Evolutionary conservation across 2,113 vertebrate species (phyloP).

Genomic region (Trematocara macrostoma): DNA sequence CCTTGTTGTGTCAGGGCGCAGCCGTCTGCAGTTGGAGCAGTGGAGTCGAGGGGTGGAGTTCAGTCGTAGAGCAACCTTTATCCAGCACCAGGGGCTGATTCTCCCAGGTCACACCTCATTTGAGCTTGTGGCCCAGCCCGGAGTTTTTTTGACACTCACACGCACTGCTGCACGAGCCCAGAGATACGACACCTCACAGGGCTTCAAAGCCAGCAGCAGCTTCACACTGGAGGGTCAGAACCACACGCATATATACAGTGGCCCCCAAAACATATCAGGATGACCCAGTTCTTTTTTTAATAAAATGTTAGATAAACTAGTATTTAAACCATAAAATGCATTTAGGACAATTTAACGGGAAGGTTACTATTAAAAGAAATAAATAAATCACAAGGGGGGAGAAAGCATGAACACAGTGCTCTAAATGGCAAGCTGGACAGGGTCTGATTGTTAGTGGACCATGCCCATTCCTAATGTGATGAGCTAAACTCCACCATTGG

Average conservation of each 20-base stretch:
- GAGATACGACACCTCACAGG: conserved; percentile 82
- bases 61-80: conserved; percentile 81
- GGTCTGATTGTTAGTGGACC: neutral
- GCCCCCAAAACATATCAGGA: neutral
- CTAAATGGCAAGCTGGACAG: neutral
- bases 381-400: neutral
- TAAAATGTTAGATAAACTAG: neutral
- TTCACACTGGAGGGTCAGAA: conserved; percentile 88
- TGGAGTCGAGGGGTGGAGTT: conserved; percentile 83
- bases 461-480: neutral
- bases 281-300: neutral
- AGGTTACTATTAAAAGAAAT: neutral
- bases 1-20: conserved; percentile 75
- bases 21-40: conserved; percentile 75
- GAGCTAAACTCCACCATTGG: neutral
- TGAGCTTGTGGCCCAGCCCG: conserved; percentile 85
- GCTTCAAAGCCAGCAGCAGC: conserved; percentile 87
- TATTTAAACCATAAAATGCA: neutral
- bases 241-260: neutral
- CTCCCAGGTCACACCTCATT: conserved; percentile 84
- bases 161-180: conserved; percentile 72
- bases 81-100: conserved; percentile 91
- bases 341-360: neutral
- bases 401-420: neutral
- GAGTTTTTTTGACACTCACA: conserved; percentile 84